Percentiles rank a stretch among this genome's conserved stretches.
Evolutionary conservation across 2,113 vertebrate genomes (phyloP).

Genomic region (Passer domesticus): DNA sequence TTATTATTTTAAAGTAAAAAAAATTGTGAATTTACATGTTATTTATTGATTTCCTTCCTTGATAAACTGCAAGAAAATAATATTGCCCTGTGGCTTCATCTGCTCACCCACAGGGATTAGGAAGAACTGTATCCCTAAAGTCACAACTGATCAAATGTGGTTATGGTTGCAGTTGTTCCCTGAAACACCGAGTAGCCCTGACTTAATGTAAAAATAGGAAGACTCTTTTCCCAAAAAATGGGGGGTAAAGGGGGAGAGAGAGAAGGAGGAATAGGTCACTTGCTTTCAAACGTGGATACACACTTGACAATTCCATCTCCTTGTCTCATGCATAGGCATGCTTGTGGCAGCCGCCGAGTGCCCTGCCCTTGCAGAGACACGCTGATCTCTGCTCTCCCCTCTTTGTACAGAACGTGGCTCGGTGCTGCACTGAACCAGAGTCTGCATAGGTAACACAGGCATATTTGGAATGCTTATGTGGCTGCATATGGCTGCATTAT

Average conservation of each 20-base stretch:
- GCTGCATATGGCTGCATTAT: neutral
- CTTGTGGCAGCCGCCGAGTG: accelerated
- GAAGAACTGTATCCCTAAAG: neutral
- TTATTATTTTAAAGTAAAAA: neutral
- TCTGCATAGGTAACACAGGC: neutral
- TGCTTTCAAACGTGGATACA: neutral
- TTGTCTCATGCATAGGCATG: neutral
- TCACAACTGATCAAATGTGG: neutral
- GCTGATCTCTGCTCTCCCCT: neutral
- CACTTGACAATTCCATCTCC: neutral
- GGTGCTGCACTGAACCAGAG: neutral
- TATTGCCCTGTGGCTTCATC: neutral
- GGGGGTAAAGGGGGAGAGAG: neutral
- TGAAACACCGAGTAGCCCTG: neutral
- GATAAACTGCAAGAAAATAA: neutral
- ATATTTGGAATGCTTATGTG: neutral
- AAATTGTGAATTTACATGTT: neutral
- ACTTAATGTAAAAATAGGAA: neutral
- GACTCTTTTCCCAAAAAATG: neutral
- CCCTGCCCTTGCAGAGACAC: neutral
- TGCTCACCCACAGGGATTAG: neutral
- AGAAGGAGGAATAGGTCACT: neutral
- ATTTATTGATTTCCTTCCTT: neutral
- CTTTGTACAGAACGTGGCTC: accelerated
- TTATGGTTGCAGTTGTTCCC: neutral